Conservation (phyloP, 1,140 invertebrate species). For the Hyles euphorbiae region DNA sequence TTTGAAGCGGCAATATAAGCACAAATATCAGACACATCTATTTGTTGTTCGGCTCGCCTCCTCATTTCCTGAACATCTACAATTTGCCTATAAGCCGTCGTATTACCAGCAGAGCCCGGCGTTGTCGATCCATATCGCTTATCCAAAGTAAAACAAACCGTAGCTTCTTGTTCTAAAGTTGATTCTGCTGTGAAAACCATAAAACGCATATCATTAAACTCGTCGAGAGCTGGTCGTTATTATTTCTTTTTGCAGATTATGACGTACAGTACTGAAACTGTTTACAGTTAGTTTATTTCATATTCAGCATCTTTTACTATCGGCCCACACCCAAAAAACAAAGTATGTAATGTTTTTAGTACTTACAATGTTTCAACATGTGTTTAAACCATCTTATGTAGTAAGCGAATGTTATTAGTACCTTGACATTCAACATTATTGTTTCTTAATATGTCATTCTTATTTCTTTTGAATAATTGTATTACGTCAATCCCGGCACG, state of each 20-base stretch:
- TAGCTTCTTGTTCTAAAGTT: not conserved
- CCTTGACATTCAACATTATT: no score
- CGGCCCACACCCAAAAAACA: no score
- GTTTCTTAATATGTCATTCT: no score
- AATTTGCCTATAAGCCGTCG: constrained; percentile 16
- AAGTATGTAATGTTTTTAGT: no score
- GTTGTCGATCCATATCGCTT: not conserved
- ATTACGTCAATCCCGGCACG: no score
- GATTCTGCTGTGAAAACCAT: not conserved
- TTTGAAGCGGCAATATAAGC: not conserved
- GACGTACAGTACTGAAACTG: not conserved
- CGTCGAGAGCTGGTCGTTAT: not conserved
- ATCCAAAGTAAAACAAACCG: not conserved
- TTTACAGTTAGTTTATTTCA: no score
- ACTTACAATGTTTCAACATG: no score
- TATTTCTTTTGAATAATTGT: no score
- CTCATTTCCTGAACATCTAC: constrained; percentile 20
- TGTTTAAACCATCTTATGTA: no score
- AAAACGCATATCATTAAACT: not conserved
- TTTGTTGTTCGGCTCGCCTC: constrained; percentile 1
- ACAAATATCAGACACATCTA: constrained; percentile 1
- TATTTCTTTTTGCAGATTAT: not conserved
- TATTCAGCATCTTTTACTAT: no score
- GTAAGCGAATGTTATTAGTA: no score
- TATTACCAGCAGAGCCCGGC: constrained; percentile 6